These are phyloP conservation scores for Mimas tiliae DNA, from an alignment of 2,888 invertebrate genomes.

Conservation along the genomic window DNA sequence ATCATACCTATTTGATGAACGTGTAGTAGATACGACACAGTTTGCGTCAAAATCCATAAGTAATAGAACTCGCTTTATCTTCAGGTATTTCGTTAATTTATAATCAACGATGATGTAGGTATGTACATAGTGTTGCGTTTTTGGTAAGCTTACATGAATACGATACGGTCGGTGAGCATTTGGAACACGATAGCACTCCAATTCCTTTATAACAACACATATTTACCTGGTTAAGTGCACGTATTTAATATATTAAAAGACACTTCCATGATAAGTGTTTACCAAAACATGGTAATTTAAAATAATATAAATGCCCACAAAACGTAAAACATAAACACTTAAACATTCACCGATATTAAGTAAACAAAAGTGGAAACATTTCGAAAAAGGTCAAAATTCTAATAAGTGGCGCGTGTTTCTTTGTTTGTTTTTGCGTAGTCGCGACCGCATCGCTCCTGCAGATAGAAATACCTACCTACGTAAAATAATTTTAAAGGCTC, in stretches of 20 bases:
- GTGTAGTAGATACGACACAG: background rate
- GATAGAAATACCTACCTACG: constrained; percentile 49
- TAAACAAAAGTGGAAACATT: constrained; percentile 24
- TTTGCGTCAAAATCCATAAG: background rate
- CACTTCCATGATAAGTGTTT: background rate
- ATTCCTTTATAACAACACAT: constrained; percentile 13
- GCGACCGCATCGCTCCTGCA: constrained; percentile 55
- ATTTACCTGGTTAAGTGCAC: background rate
- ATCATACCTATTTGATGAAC: too few relatives aligned
- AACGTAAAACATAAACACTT: constrained; percentile 2
- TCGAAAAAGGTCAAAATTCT: constrained; percentile 17
- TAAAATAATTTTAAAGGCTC: constrained; percentile 58
- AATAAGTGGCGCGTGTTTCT: constrained; percentile 30
- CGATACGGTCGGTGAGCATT: constrained; percentile 56
- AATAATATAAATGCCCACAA: background rate
- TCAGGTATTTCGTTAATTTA: constrained; percentile 30
- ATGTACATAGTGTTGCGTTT: constrained; percentile 47
- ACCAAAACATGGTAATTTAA: background rate
- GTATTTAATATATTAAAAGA: constrained; percentile 16
- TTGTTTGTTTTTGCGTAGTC: constrained; percentile 40
- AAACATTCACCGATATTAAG: constrained; percentile 25
- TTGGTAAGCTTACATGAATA: constrained; percentile 35
- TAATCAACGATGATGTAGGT: constrained; percentile 34
- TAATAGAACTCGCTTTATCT: background rate
- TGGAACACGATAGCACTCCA: constrained; percentile 49